phyloP scores from a whole-genome alignment of 2,888 invertebrate genomes.

The Dicranocentrus wangi region DNA sequence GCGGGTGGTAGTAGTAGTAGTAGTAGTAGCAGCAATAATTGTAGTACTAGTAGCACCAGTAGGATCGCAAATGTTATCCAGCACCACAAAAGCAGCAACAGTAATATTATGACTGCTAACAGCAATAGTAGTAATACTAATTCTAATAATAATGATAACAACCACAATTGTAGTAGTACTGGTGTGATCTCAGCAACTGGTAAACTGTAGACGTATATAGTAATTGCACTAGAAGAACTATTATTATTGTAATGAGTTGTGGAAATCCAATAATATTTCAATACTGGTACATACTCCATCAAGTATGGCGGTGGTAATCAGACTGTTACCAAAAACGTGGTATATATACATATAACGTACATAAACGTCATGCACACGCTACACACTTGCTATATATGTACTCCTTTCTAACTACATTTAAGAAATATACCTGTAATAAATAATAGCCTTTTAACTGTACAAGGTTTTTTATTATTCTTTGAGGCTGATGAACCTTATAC shows the following conservation, averaged over 20 bases:
- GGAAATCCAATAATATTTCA: too few species aligned
- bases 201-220: conserved; percentile 34
- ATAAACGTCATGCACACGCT: too few species aligned
- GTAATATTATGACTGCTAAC: conserved; percentile 1
- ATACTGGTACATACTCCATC: too few species aligned
- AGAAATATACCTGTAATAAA: not conserved
- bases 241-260: too few species aligned
- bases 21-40: conserved; percentile 9
- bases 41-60: conserved; percentile 1
- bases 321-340: not conserved
- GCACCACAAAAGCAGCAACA: conserved; percentile 42
- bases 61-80: conserved; percentile 51
- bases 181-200: conserved; percentile 57
- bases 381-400: not conserved
- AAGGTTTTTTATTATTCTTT: conserved; percentile 11
- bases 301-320: not conserved
- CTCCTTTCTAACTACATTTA: not conserved
- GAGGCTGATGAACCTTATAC: conserved; percentile 20
- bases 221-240: too few species aligned
- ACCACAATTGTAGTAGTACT: conserved; percentile 21
- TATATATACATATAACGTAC: not conserved
- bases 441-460: not conserved
- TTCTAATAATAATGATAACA: conserved; percentile 6
- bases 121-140: not conserved
- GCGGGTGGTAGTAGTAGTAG: conserved; percentile 6